phyloP scores from a whole-genome alignment of 1,140 invertebrate species.

The Campoletis sonorensis region DNA sequence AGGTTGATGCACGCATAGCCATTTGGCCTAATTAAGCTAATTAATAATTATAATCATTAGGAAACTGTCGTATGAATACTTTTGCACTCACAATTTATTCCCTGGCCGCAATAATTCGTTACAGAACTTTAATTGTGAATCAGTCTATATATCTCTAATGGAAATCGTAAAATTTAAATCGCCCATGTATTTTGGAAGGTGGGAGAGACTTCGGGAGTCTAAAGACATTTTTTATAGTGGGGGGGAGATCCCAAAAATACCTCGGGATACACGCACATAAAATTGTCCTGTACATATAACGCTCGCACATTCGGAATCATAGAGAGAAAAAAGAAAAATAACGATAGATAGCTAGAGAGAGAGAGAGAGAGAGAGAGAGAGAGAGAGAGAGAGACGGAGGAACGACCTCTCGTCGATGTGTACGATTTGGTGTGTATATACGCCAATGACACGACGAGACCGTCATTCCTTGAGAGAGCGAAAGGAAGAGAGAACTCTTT shows the following conservation, averaged over 20 bases:
- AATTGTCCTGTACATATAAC: background rate
- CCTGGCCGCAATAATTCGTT: no score
- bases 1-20: no score
- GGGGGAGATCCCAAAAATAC: background rate
- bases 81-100: no score
- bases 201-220: background rate
- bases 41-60: no score
- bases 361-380: background rate
- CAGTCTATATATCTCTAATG: background rate
- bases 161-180: constrained; percentile 6
- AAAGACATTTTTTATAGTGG: background rate
- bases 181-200: background rate
- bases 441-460: background rate
- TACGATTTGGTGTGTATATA: background rate
- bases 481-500: background rate
- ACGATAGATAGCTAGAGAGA: background rate
- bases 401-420: constrained; percentile 20
- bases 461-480: no score
- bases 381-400: no score
- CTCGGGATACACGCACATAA: background rate
- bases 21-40: no score
- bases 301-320: background rate
- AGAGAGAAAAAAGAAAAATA: constrained; percentile 13
- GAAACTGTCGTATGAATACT: no score
- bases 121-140: no score